Base-by-base conservation (phyloP, 2,113 vertebrate genomes). In the Muntiacus muntjak region DNA sequence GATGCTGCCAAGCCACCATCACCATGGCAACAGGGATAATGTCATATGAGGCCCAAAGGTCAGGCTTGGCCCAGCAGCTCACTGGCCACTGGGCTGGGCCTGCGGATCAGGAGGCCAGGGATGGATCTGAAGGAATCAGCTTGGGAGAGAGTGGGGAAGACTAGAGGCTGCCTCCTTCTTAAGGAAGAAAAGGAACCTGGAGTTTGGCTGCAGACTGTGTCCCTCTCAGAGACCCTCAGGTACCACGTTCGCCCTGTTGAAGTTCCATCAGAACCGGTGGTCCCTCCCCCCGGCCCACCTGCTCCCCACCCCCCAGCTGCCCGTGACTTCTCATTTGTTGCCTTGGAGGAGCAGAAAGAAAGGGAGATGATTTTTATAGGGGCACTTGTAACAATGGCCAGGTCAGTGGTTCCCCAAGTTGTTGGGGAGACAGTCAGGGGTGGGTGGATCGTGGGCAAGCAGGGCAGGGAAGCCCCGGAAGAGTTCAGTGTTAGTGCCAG, bases 1-100 rank as follows among this genome's bases (percentile, higher is more conserved):
- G 43, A 74, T 86, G 55, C 86, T 60, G 45, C 40, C 52, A 28
- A 78, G 45, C 50, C 87, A 82, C 40, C 1, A 16, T 98, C 93
- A n/a, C 97, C 89, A 95, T 97, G 97, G 94, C 60, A 94, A 97
- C 84, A 10, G 71, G 54, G 36, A 87, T 96, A 94, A 97, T 97
- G 96, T 98, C 96, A 97, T 58, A 9, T 2, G 1, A 54, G 92
- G 58, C 89, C 88, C n/a, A 90, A 92, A 97, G 96, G 95, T 96
- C 97, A 97, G 71, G 83, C 79, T 90, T 40, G 86, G 91, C 89
- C 78, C 76, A 36, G 96, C 33, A 50, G 91, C 45, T 58, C 23
- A 40, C 78, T 33, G 78, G 93, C 86, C 76, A 3, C 47, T 1
- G 8, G 50, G 45, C 76, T 74, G 58, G 40, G 82, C 36, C 86